Conservation (phyloP, 2,888 invertebrate genomes). For the Hydrotaea diabolus region DNA sequence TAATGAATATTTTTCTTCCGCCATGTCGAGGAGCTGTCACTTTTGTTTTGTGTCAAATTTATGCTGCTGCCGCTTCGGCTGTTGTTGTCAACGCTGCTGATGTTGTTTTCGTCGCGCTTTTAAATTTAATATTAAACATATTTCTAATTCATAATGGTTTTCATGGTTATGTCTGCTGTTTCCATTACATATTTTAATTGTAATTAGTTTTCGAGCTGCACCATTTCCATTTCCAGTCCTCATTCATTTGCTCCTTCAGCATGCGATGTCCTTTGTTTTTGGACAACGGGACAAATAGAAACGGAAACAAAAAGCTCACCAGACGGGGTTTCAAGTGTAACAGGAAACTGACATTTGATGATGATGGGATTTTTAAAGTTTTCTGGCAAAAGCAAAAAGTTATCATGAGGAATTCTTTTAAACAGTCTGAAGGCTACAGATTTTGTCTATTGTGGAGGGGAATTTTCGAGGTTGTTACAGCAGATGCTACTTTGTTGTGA, state of each 20-base stretch:
- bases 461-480: no score
- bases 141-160: constrained; percentile 49
- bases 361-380: constrained; percentile 30
- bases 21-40: constrained; percentile 32
- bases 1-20: constrained; percentile 57
- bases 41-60: constrained; percentile 28
- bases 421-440: no score
- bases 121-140: constrained; percentile 54
- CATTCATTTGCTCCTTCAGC: neutral
- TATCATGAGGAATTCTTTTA: no score
- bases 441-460: no score
- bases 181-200: constrained; percentile 43
- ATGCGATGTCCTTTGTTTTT: constrained; percentile 21
- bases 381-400: neutral
- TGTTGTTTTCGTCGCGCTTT: constrained; percentile 27
- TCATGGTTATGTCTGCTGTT: constrained; percentile 40
- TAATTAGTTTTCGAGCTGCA: constrained; percentile 45
- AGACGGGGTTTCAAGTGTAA: constrained; percentile 12
- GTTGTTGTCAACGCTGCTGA: constrained; percentile 28
- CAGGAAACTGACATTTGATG: constrained; percentile 13
- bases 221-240: constrained; percentile 22
- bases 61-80: no score
- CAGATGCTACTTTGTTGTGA: no score
- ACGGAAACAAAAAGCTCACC: constrained; percentile 18
- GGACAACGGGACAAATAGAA: neutral